Base-by-base conservation (phyloP, 2,797 vertebrate species). In the Epinephelus awoara region DNA sequence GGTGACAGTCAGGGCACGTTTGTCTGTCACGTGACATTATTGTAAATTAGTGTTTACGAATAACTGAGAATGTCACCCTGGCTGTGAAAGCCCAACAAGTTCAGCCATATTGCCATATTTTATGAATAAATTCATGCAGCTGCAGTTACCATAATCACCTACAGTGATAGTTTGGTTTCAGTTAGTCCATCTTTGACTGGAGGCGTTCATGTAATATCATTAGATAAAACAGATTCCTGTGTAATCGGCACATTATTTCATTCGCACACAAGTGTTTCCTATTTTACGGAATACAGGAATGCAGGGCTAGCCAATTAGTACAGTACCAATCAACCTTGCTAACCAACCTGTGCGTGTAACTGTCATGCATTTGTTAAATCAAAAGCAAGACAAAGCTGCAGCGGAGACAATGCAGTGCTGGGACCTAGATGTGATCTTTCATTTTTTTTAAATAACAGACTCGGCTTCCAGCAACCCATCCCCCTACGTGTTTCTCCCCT, bases 381-480 rank as follows among this genome's bases (percentile, higher is more conserved):
- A 21, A 56, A 64, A 80, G 61, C 50, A 11, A 67, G 79, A 86
- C 75, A 88, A 87, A 84, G 80, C 77, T 86, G 79, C 85, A 59
- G 76, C 52, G 44, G 81, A 62, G 63, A 86, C 83, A 83, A 79
- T 82, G 85, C 82, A 65, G 38, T 10, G 51, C 23, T 29, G 58
- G 18, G 75, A 10, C 29, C 57, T 56, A n/a, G 7, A 72, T 64
- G 72, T 54, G 59, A 56, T 72, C 49, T 75, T 61, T 64, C 54
- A 15, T 82, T 50, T 50, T 50, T 50, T 50, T 82, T 58, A 80
- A 74, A 70, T 87, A 78, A 89, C 83, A 77, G 50, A 74, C 55
- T 86, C 56, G 34, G 70, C 67, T 82, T 70, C 61, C 81, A 76
- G 52, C 40, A 65, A 78, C 93, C 92, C 93, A 92, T 91, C 91